phyloP scores from a whole-genome alignment of 2,888 invertebrate species.

The Ischnus inquisitorius region DNA sequence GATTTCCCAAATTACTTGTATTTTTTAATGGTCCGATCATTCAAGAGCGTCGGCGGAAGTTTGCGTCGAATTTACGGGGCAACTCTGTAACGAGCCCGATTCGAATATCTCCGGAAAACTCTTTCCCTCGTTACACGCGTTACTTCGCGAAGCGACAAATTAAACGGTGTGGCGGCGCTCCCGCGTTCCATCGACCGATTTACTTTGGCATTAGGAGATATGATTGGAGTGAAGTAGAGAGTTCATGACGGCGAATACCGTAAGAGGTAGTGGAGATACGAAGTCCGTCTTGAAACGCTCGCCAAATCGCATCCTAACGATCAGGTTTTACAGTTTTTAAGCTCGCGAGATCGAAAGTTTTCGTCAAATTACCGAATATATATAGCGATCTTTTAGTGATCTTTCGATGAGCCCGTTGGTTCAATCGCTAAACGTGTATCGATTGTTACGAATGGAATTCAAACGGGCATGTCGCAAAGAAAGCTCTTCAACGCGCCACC shows the following conservation, averaged over 20 bases:
- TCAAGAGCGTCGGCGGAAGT: background rate
- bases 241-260: background rate
- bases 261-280: background rate
- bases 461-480: background rate
- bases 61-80: background rate
- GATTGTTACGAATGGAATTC: slow-evolving; percentile 25
- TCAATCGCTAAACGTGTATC: slow-evolving; percentile 25
- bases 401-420: slow-evolving; percentile 28
- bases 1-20: background rate
- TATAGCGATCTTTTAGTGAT: slow-evolving; percentile 18
- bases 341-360: slow-evolving; percentile 14
- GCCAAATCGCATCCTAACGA: slow-evolving; percentile 28
- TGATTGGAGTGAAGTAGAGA: slow-evolving; percentile 58
- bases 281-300: background rate
- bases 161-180: background rate
- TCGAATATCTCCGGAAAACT: background rate
- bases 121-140: slow-evolving; percentile 26
- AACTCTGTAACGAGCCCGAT: background rate
- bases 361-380: slow-evolving; percentile 36
- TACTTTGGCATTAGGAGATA: slow-evolving; percentile 30
- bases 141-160: slow-evolving; percentile 34
- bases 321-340: background rate
- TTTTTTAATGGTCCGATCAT: slow-evolving; percentile 22
- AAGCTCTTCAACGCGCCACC: background rate
- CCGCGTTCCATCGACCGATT: slow-evolving; percentile 36